phyloP scores from a whole-genome alignment of 2,797 vertebrate genomes.

The Eutrigla gurnardus region DNA sequence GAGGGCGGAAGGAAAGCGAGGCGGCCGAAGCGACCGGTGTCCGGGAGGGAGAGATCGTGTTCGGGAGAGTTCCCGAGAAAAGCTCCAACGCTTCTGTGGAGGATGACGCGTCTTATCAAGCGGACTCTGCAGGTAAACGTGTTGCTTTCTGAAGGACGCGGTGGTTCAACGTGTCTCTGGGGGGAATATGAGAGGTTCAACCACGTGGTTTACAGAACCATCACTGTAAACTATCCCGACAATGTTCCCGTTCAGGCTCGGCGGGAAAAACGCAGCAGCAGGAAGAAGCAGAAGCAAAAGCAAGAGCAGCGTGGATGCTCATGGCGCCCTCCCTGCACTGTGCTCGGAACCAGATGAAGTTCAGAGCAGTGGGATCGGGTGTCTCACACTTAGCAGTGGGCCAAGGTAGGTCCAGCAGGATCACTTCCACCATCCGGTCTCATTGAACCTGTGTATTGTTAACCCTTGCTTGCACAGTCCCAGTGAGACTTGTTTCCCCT shows the following conservation, averaged over 20 bases:
- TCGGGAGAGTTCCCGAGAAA: constrained; percentile 37
- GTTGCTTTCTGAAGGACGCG: not conserved
- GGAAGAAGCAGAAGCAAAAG: too few relatives aligned
- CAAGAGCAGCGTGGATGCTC: constrained; percentile 38
- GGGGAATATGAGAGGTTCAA: too few relatives aligned
- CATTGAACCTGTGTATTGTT: not conserved
- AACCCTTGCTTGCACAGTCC: not conserved
- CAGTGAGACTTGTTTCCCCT: not conserved
- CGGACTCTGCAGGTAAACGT: constrained; percentile 58
- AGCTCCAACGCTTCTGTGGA: constrained; percentile 30
- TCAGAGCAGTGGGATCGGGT: constrained; percentile 61
- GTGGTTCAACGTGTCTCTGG: too few relatives aligned
- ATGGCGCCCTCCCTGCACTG: constrained; percentile 65
- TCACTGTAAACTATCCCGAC: not conserved
- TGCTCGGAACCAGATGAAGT: constrained; percentile 63
- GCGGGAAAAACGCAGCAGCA: not conserved
- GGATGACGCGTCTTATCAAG: constrained; percentile 56
- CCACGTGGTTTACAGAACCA: not conserved
- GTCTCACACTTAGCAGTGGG: constrained; percentile 53
- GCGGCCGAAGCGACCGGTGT: not conserved
- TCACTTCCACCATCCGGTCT: too few relatives aligned
- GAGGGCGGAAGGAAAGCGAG: not conserved
- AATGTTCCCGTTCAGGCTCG: constrained; percentile 26
- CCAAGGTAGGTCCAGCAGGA: constrained; percentile 52
- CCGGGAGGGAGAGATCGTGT: constrained; percentile 59